Evolutionary conservation across 2,113 vertebrate species (phyloP), one percentile per base, ranked within the genome.

Genomic region (Pao palembangensis): DNA sequence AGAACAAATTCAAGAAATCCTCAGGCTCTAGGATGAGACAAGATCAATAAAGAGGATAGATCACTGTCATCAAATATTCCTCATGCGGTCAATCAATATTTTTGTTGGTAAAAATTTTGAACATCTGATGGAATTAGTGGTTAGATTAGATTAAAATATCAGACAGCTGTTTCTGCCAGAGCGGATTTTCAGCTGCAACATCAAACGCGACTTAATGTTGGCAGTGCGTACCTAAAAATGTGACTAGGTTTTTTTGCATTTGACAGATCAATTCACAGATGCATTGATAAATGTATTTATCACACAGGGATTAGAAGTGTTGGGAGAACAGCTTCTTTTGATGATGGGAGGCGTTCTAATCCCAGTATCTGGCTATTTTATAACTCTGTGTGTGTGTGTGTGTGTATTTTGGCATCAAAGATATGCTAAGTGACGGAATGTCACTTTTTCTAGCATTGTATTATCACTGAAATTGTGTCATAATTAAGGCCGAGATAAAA

Each of bases 341-440:
- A 38, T 38, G 34, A 38, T 38, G 1, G 10, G 34, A 38, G 34
- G 34, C 34, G 34, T 38, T 38, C 34, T 11, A 12, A 38, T 38
- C 34, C 8, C 34, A 38, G 34, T 38, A 31, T 31, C 21, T 23
- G 21, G 21, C 25, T 5, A 42, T n/a, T 19, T 23, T n/a, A 41
- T 6, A 51, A 3, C 28, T 19, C 51, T 50, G 44, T 49, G 52
- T 42, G 31, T 46, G 34, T 34, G 19, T 54, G 4, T 61, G 46
- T 65, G 14, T 51, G 16, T 50, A 71, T 64, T 68, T 67, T 66
- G 52, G 60, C 69, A 56, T 64, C 74, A 75, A 53, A 62, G 60
- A 66, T 57, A 68, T 49, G 70, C 61, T 49, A 65, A 75, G 51
- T 51, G 51, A 51, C 65, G 71, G 70, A 54, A 53, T 28, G 2